Evolutionary conservation across 2,888 invertebrate species (phyloP).

Genomic region (Stenodema calcarata): DNA sequence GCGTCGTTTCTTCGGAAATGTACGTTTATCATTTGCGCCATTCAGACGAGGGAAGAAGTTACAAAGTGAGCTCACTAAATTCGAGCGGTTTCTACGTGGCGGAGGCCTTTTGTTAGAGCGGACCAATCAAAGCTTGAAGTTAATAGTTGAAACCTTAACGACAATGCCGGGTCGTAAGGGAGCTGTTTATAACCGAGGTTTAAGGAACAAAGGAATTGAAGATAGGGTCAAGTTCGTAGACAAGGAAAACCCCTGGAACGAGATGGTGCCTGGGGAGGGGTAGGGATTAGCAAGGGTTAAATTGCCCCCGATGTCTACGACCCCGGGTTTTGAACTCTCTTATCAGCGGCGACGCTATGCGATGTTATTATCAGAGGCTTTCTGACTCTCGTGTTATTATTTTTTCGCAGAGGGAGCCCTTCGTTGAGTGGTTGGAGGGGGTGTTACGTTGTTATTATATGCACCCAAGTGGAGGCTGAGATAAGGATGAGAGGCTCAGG

Average conservation of each 20-base stretch:
- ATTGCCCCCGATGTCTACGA: slow-evolving; percentile 17
- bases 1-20: no score
- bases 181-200: slow-evolving; percentile 16
- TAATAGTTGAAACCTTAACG: slow-evolving; percentile 37
- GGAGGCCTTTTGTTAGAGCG: neutral
- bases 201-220: slow-evolving; percentile 10
- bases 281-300: slow-evolving; percentile 36
- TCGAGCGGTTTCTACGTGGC: neutral
- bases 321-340: slow-evolving; percentile 1
- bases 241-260: neutral
- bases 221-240: slow-evolving; percentile 38
- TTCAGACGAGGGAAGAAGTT: no score
- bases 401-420: neutral
- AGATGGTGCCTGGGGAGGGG: neutral
- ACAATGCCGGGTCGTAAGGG: slow-evolving; percentile 36
- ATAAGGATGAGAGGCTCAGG: slow-evolving; percentile 21
- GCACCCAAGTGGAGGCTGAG: slow-evolving; percentile 44
- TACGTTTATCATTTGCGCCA: no score
- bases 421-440: neutral
- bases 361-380: slow-evolving; percentile 27
- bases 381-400: slow-evolving; percentile 41
- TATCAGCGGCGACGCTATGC: slow-evolving; percentile 16
- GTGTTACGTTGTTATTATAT: slow-evolving; percentile 47
- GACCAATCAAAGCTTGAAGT: slow-evolving; percentile 28
- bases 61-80: neutral